Evolutionary conservation across 2,888 invertebrate genomes (phyloP).

Genomic region (Philereme vetulata): DNA sequence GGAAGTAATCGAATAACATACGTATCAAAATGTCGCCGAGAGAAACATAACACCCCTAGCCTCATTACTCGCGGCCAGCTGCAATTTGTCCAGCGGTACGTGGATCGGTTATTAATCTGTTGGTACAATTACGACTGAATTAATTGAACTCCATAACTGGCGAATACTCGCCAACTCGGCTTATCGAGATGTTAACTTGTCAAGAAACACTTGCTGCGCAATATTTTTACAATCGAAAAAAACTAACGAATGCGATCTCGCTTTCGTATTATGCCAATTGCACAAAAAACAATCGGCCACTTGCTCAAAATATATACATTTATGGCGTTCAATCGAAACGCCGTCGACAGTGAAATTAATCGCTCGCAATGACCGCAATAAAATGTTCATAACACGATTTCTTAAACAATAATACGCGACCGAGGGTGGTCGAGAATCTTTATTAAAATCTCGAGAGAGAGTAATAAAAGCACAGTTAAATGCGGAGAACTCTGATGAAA

Average conservation of each 20-base stretch:
- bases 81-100: slow-evolving; percentile 74
- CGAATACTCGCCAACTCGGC: slow-evolving; percentile 53
- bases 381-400: slow-evolving; percentile 73
- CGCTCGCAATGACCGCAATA: slow-evolving; percentile 60
- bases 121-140: slow-evolving; percentile 71
- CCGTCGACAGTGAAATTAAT: slow-evolving; percentile 62
- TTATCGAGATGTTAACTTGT: slow-evolving; percentile 58
- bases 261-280: slow-evolving; percentile 51
- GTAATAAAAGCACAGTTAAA: slow-evolving; percentile 82
- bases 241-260: slow-evolving; percentile 49
- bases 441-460: slow-evolving; percentile 81
- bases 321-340: slow-evolving; percentile 55
- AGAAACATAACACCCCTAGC: slow-evolving; percentile 55
- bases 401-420: slow-evolving; percentile 73
- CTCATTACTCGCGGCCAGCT: slow-evolving; percentile 55
- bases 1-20: slow-evolving; percentile 6
- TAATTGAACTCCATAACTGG: slow-evolving; percentile 72
- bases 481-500: slow-evolving; percentile 81
- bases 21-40: slow-evolving; percentile 27
- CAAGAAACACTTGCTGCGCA: slow-evolving; percentile 48
- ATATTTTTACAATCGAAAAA: slow-evolving; percentile 64
- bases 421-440: slow-evolving; percentile 81
- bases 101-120: slow-evolving; percentile 75
- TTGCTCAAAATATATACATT: slow-evolving; percentile 52
- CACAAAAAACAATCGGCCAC: slow-evolving; percentile 48